Conservation (phyloP, 1,140 invertebrate species). For the Hirudo medicinalis region DNA sequence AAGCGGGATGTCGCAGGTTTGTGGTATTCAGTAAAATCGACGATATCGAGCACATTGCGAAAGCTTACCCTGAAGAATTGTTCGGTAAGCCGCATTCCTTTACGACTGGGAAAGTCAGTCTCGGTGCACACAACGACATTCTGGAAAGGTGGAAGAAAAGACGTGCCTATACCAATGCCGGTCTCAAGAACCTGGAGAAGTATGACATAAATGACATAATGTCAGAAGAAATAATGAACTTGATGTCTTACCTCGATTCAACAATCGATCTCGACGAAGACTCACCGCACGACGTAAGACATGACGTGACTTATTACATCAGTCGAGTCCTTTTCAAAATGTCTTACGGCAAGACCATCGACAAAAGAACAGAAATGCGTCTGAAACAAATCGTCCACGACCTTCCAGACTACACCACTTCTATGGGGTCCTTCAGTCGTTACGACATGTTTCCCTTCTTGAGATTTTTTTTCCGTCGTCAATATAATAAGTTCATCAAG, state of each 20-base stretch:
- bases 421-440: constrained; percentile 12
- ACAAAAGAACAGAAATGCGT: neutral
- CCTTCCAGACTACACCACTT: constrained; percentile 10
- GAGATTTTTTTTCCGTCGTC: neutral
- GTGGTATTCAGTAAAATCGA: constrained; percentile 7
- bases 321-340: constrained; percentile 2
- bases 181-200: constrained; percentile 10
- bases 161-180: constrained; percentile 14
- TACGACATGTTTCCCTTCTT: constrained; percentile 9
- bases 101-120: neutral
- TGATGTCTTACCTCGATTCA: neutral
- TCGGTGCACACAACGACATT: constrained; percentile 14
- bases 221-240: neutral
- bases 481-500: constrained; percentile 1
- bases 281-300: neutral
- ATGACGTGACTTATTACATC: constrained; percentile 4
- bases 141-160: constrained; percentile 12
- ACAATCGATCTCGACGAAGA: neutral
- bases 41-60: neutral
- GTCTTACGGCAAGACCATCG: neutral
- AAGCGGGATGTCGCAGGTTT: constrained; percentile 7
- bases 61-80: neutral
- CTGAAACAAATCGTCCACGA: neutral
- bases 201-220: neutral
- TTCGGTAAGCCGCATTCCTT: constrained; percentile 14